These are phyloP conservation scores for Hemicrepidius hirtus DNA, from an alignment of 2,888 invertebrate genomes.

Conservation along the genomic window DNA sequence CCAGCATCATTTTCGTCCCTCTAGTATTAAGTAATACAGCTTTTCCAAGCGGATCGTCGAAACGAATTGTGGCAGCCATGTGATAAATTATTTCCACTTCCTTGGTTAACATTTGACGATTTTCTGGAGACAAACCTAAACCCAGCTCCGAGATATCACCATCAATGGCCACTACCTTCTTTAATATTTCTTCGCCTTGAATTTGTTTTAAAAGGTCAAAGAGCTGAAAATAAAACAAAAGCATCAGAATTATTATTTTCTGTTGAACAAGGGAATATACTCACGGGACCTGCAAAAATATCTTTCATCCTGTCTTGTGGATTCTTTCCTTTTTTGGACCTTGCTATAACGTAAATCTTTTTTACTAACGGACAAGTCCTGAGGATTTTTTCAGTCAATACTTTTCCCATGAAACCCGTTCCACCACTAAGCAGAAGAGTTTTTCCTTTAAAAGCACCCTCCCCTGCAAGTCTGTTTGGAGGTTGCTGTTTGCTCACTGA, in stretches of 20 bases:
- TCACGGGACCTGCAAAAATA: constrained; percentile 47
- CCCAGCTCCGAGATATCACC: constrained; percentile 65
- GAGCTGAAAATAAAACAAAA: constrained; percentile 74
- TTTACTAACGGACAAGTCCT: constrained; percentile 83
- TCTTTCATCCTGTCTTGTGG: constrained; percentile 86
- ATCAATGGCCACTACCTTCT: constrained; percentile 71
- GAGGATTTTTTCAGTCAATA: constrained; percentile 92
- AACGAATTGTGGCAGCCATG: constrained; percentile 78
- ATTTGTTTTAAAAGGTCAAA: constrained; percentile 79
- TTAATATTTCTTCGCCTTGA: constrained; percentile 77
- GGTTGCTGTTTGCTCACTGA: no score
- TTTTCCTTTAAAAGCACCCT: constrained; percentile 70
- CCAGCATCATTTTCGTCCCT: constrained; percentile 91
- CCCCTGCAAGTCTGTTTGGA: constrained; percentile 77
- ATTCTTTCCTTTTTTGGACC: constrained; percentile 89
- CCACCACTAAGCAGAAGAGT: constrained; percentile 90
- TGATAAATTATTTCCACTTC: constrained; percentile 78
- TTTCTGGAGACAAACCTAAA: constrained; percentile 80
- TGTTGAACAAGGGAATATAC: no score
- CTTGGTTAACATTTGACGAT: constrained; percentile 78
- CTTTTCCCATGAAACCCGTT: constrained; percentile 97
- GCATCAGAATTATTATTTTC: neutral
- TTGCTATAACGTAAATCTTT: constrained; percentile 87
- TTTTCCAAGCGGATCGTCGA: constrained; percentile 92
- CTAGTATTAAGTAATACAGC: constrained; percentile 95